Conservation (phyloP, 2,888 invertebrate species). For the Drosophila neotestacea region DNA sequence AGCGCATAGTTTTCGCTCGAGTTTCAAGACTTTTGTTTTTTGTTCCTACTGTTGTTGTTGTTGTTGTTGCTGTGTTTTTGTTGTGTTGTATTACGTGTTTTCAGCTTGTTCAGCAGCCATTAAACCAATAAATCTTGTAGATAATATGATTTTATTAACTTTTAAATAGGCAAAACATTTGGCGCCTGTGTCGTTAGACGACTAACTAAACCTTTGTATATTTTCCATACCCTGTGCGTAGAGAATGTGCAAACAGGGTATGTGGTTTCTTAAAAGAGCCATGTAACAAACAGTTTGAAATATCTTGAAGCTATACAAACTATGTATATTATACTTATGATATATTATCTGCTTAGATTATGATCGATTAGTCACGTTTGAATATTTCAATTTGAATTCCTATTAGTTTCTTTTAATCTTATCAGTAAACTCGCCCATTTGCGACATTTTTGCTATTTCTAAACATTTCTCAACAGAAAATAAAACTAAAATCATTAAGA, state of each 20-base stretch:
- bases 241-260: neutral
- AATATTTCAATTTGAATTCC: no score
- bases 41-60: neutral
- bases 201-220: conserved; percentile 24
- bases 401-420: no score
- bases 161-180: conserved; percentile 78
- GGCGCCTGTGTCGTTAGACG: conserved; percentile 61
- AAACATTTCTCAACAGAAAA: no score
- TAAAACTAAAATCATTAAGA: neutral
- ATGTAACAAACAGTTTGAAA: neutral
- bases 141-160: conserved; percentile 81
- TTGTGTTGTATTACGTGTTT: conserved; percentile 41
- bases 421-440: no score
- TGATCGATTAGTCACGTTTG: no score
- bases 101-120: conserved; percentile 48
- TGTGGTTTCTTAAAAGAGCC: no score
- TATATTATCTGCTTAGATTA: no score
- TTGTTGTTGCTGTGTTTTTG: conserved; percentile 2
- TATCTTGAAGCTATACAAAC: neutral
- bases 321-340: neutral
- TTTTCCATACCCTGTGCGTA: conserved; percentile 2
- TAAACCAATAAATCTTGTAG: conserved; percentile 75
- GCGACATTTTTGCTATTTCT: no score
- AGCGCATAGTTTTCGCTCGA: conserved; percentile 56
- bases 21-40: conserved; percentile 38